These are phyloP conservation scores for Ammodytes dubius DNA, from an alignment of 2,113 vertebrate species.

Conservation along the genomic window DNA sequence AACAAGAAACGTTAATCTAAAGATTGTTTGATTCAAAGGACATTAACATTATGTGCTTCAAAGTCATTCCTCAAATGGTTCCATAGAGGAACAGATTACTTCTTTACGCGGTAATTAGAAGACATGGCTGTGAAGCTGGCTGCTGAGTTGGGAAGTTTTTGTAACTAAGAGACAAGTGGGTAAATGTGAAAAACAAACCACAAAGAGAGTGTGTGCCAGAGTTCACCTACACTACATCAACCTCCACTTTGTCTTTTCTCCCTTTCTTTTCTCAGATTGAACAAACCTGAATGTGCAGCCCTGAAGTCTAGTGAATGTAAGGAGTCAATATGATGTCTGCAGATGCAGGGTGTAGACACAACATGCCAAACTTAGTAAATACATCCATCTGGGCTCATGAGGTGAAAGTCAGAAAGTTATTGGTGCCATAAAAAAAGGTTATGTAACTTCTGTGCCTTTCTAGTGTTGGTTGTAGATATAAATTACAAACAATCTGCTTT, in stretches of 20 bases:
- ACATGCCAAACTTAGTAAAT: constrained; percentile 4
- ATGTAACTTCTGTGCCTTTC: not conserved
- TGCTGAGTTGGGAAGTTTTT: constrained; percentile 57
- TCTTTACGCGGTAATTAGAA: constrained; percentile 42
- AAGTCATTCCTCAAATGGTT: constrained; percentile 45
- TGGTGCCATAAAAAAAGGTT: not conserved
- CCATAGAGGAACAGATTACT: constrained; percentile 28
- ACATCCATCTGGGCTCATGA: not conserved
- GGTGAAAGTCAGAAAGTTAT: constrained; percentile 28
- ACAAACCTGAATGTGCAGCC: not conserved
- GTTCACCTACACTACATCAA: constrained; percentile 63
- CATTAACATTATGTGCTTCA: constrained; percentile 10
- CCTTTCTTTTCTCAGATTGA: constrained; percentile 18
- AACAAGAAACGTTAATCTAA: not conserved
- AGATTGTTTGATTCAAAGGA: not conserved
- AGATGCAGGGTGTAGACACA: constrained; percentile 22
- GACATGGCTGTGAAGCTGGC: constrained; percentile 32
- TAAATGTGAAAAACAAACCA: constrained; percentile 68
- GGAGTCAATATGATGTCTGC: constrained; percentile 7
- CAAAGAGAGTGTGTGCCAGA: constrained; percentile 54
- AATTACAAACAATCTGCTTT: not conserved
- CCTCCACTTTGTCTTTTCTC: constrained; percentile 11
- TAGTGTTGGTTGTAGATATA: not conserved
- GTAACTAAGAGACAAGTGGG: constrained; percentile 68
- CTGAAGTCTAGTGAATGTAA: not conserved